Conservation (phyloP, 2,113 vertebrate genomes). For the Penelope pileata region DNA sequence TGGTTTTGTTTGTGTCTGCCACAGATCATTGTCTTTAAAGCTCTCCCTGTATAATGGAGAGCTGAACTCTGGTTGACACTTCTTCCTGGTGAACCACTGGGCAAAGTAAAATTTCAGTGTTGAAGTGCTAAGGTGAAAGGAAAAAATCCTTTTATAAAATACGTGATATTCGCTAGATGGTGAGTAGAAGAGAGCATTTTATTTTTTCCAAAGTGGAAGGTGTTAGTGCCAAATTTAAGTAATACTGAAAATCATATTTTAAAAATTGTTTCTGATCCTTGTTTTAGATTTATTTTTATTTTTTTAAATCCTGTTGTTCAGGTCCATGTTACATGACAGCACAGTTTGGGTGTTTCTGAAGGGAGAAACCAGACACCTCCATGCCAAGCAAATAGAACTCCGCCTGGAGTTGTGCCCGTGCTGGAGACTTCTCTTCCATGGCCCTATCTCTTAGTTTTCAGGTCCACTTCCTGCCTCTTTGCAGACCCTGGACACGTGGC, state of each 20-base stretch:
- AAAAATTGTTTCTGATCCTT: neutral
- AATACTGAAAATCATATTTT: neutral
- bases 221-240: neutral
- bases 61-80: neutral
- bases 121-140: neutral
- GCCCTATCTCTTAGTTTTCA: neutral
- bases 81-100: neutral
- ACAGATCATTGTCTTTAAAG: neutral
- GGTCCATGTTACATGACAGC: neutral
- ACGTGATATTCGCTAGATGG: neutral
- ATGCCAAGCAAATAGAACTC: neutral
- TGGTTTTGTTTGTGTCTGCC: neutral
- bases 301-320: neutral
- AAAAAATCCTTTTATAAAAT: neutral
- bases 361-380: neutral
- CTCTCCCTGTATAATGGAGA: rapidly evolving
- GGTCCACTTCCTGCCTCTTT: neutral
- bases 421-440: neutral
- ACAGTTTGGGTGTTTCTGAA: neutral
- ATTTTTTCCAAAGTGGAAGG: neutral
- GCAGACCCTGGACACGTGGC: neutral
- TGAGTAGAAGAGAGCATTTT: neutral
- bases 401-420: rapidly evolving
- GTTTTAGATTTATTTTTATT: neutral
- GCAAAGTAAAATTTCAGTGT: neutral